A percentile compares a stretch with the other conserved stretches of the same genome.
These are phyloP conservation scores for Drosophila paramelanica DNA, from an alignment of 2,888 invertebrate species.

Conservation along the genomic window DNA sequence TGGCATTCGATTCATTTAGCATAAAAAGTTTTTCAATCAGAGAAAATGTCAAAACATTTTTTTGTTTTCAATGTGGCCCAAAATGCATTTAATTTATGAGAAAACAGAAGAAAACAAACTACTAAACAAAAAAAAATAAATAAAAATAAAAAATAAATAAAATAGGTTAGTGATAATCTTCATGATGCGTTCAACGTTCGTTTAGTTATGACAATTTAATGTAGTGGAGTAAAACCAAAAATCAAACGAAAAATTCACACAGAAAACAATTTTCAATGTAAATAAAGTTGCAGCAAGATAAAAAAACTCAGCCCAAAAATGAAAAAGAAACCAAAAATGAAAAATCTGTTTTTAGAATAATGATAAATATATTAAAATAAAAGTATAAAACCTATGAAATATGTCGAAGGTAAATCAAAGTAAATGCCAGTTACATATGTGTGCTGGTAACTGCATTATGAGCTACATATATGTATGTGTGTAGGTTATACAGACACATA, in stretches of 20 bases:
- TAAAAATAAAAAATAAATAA: constrained; percentile 21
- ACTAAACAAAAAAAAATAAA: constrained; percentile 9
- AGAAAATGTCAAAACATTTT: constrained; percentile 49
- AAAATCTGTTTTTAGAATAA: constrained; percentile 47
- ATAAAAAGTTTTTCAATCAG: constrained; percentile 55
- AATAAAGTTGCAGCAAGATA: constrained; percentile 59
- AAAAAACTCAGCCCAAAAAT: constrained; percentile 31
- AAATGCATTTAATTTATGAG: constrained; percentile 70
- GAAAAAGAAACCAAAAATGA: constrained; percentile 5
- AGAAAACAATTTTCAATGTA: constrained; percentile 61
- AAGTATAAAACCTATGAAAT: constrained; percentile 14
- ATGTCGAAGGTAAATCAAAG: constrained; percentile 56
- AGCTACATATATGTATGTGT: constrained; percentile 34
- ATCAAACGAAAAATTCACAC: constrained; percentile 21
- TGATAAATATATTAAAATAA: constrained; percentile 39
- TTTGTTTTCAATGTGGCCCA: constrained; percentile 59
- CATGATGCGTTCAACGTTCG: constrained; percentile 77
- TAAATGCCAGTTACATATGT: constrained; percentile 16
- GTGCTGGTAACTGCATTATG: constrained; percentile 2
- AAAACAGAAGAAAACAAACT: constrained; percentile 22
- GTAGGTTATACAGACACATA: constrained; percentile 23
- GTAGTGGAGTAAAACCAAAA: constrained; percentile 16
- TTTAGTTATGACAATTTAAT: constrained; percentile 72
- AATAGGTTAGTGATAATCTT: constrained; percentile 76
- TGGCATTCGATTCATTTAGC: constrained; percentile 45